Conservation (phyloP, 2,797 vertebrate species). For the Brachyrhaphis roseni region DNA sequence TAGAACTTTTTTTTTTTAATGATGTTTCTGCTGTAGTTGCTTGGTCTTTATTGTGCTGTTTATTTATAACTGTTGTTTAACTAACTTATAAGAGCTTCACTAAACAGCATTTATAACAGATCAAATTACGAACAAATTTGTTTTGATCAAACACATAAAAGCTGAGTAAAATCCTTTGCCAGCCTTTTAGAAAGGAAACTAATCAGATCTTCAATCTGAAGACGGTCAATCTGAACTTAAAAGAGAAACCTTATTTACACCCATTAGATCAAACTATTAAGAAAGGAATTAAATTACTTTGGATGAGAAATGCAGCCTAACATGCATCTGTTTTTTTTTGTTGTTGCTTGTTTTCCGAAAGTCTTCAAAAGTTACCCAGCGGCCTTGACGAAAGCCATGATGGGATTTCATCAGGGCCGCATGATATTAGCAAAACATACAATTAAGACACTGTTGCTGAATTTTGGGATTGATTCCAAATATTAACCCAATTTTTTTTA, state of each 20-base stretch:
- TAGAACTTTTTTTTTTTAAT: too few species aligned
- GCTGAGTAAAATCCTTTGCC: not conserved
- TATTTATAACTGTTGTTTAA: not conserved
- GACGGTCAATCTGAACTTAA: not conserved
- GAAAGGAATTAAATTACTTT: not conserved
- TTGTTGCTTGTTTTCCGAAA: not conserved
- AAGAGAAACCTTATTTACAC: not conserved
- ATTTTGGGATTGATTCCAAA: not conserved
- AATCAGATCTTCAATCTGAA: not conserved
- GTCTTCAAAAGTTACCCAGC: not conserved
- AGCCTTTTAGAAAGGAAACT: not conserved
- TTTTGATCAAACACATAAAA: not conserved
- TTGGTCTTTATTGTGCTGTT: not conserved
- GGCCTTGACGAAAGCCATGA: not conserved
- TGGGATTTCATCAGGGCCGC: not conserved
- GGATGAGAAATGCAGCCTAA: not conserved
- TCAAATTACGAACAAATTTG: not conserved
- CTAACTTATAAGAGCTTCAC: not conserved
- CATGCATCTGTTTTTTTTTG: not conserved
- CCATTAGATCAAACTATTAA: not conserved
- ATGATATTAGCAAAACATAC: not conserved
- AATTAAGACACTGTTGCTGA: not conserved
- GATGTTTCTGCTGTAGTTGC: not conserved
- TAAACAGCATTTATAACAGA: not conserved
- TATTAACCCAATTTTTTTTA: not conserved